phyloP scores from a whole-genome alignment of 1,140 invertebrate genomes.

The Heliothis virescens region DNA sequence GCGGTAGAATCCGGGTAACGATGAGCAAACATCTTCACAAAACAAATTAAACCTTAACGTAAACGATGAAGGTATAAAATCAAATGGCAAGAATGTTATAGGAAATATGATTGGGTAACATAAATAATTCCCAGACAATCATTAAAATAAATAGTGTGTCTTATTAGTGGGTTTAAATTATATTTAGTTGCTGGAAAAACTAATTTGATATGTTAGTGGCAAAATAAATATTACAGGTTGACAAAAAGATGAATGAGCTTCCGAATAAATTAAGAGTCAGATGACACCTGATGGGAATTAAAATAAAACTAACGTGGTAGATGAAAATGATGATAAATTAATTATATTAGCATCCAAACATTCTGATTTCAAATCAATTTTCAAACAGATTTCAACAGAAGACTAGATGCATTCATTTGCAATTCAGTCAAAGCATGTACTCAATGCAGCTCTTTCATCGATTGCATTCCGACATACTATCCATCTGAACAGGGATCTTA shows the following conservation, averaged over 20 bases:
- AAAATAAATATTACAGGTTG: slow-evolving; percentile 14
- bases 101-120: neutral
- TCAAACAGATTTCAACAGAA: neutral
- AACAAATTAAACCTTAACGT: neutral
- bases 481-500: slow-evolving; percentile 33
- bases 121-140: slow-evolving; percentile 20
- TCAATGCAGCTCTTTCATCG: slow-evolving; percentile 29
- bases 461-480: slow-evolving; percentile 26
- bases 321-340: neutral
- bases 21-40: slow-evolving; percentile 1
- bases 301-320: neutral
- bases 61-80: neutral
- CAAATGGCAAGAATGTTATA: neutral
- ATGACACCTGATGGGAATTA: neutral
- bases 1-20: slow-evolving; percentile 27
- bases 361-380: neutral
- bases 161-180: slow-evolving; percentile 25
- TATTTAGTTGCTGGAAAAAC: neutral
- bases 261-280: neutral
- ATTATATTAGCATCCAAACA: neutral
- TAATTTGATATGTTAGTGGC: neutral
- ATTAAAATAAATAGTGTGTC: slow-evolving; percentile 29
- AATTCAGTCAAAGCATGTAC: neutral
- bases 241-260: slow-evolving; percentile 2
- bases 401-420: neutral